Conservation (phyloP, 2,797 vertebrate species). For the Heterohyrax brucei region DNA sequence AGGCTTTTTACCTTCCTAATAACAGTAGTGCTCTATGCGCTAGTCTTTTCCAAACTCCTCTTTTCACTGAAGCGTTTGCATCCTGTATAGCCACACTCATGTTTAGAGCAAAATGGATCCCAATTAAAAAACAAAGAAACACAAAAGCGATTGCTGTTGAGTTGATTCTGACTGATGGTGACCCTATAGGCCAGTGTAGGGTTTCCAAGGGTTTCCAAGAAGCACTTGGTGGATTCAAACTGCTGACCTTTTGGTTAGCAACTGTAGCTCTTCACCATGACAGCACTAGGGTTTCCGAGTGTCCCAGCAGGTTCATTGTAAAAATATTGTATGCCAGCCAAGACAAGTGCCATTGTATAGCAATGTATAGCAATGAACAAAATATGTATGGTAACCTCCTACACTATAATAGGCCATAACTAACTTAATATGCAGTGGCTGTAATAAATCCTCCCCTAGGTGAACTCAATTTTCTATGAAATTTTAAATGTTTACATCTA, state of each 20-base stretch:
- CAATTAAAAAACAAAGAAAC: too few relatives aligned
- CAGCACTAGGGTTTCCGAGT: too few relatives aligned
- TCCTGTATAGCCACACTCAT: not conserved
- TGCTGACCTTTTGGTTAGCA: too few relatives aligned
- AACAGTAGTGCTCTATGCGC: not conserved
- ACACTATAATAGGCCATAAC: not conserved
- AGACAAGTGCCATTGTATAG: not conserved
- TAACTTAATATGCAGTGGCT: not conserved
- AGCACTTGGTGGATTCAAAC: too few relatives aligned
- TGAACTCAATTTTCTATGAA: constrained; percentile 23
- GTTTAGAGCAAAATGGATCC: not conserved
- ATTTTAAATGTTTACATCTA: constrained; percentile 30
- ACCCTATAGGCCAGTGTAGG: too few relatives aligned
- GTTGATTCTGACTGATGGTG: too few relatives aligned
- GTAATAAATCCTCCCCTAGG: not conserved
- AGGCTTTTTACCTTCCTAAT: not conserved
- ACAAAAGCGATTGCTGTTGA: too few relatives aligned
- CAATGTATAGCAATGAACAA: not conserved
- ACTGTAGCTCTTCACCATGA: too few relatives aligned
- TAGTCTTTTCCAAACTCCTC: not conserved
- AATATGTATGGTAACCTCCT: not conserved
- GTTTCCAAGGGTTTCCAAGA: too few relatives aligned
- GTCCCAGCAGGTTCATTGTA: not conserved
- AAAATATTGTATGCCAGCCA: not conserved
- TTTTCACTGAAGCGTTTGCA: not conserved